Evolutionary conservation across 2,113 vertebrate genomes (phyloP), one percentile per base, ranked within the genome.

Genomic region (Brachyistius frenatus): DNA sequence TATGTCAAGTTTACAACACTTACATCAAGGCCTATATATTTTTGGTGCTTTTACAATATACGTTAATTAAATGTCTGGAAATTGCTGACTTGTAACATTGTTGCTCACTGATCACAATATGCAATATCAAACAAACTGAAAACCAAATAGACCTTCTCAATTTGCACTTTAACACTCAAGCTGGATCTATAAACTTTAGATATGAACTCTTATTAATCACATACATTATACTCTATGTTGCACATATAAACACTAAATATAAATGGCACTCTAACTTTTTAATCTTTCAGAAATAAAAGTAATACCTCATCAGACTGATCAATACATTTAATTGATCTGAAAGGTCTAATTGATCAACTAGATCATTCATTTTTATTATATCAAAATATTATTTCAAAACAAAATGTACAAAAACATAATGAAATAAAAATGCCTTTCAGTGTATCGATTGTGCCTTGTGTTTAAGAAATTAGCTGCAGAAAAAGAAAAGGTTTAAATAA

Each of bases 401-500:
- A 41, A 66, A 60, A 54, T 9, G 7, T 13, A 16, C 1, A 41
- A 64, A 61, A 50, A 54, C 9, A 2, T 6, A 50, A 30, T 2
- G 57, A 55, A 63, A 39, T 5, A 39, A 0, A 67, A 57, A 46
- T 3, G 14, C 3, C 68, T 67, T 58, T 23, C 1, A 53, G 33
- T 78, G 31, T 11, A 39, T 67, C 54, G 44, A 49, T 62, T 65
- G 23, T 23, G 39, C 3, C 5, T 8, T 23, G 5, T 32, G n/a
- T 14, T n/a, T 10, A 50, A 69, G 3, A 55, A 81, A 75, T 35
- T 2, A 31, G n/a, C 23, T 39, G 30, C 36, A 71, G 33, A 16
- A 54, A 61, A 63, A 56, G 0, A 54, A 49, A 35, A 54, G 0
- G 13, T 32, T 55, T 30, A 64, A 71, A 71, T 36, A 62, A 56